A percentile compares a stretch with the other conserved stretches of the same genome.
phyloP scores from a whole-genome alignment of 2,113 vertebrate genomes.

The Mola mola region DNA sequence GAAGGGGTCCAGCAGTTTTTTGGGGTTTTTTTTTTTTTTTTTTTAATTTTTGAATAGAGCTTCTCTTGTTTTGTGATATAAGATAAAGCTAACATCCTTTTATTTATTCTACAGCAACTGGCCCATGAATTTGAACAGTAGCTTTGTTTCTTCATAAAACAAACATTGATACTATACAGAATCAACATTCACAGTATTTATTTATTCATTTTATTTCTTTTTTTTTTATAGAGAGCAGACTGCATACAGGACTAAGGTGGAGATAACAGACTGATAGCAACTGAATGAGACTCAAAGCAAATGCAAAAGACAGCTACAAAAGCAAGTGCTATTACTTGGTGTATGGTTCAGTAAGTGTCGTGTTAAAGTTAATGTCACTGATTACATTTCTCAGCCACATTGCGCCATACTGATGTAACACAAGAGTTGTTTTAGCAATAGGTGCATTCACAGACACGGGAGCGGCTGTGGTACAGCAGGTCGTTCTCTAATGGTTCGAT shows the following conservation, averaged over 20 bases:
- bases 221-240: too few relatives aligned
- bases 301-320: background rate
- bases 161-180: too few relatives aligned
- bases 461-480: too few relatives aligned
- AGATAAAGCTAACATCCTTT: conserved; percentile 22
- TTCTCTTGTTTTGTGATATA: conserved; percentile 50
- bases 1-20: conserved; percentile 49
- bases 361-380: conserved; percentile 51
- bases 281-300: too few relatives aligned
- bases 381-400: conserved; percentile 58
- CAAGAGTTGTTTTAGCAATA: conserved; percentile 62
- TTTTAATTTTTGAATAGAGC: conserved; percentile 6
- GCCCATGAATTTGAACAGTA: conserved; percentile 10
- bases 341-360: conserved; percentile 49
- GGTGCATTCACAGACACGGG: too few relatives aligned
- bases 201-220: too few relatives aligned
- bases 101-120: conserved; percentile 10
- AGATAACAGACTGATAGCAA: too few relatives aligned
- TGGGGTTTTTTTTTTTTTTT: conserved; percentile 33
- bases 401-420: conserved; percentile 67
- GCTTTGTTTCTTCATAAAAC: conserved; percentile 33
- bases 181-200: too few relatives aligned
- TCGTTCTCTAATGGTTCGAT: too few relatives aligned
- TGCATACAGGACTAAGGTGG: too few relatives aligned
- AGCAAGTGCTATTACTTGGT: background rate